These are phyloP conservation scores for Myrmecobius fasciatus DNA, from an alignment of 2,113 vertebrate genomes.

Conservation along the genomic window DNA sequence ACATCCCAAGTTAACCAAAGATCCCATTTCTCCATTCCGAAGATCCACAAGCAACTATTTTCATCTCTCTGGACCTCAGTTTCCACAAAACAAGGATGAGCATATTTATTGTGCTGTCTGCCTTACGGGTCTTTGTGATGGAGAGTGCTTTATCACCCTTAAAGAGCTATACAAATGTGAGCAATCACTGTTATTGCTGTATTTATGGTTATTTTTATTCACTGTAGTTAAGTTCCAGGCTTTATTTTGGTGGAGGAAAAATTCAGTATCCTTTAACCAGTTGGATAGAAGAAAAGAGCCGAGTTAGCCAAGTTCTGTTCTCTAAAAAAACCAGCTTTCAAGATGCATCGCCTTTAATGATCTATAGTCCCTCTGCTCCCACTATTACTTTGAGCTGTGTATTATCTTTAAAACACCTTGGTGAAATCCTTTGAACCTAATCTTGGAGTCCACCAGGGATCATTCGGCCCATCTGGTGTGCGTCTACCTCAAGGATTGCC, in stretches of 20 bases:
- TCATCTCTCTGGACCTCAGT: neutral
- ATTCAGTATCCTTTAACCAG: constrained; percentile 66
- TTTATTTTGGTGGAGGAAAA: constrained; percentile 73
- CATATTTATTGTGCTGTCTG: neutral
- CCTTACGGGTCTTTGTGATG: neutral
- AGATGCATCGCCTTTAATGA: constrained; percentile 5
- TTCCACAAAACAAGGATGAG: neutral
- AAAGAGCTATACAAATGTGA: neutral
- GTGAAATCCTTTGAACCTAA: constrained; percentile 79
- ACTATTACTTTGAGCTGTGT: constrained; percentile 70
- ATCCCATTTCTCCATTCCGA: neutral
- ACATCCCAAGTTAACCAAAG: neutral
- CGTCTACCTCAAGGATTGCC: constrained; percentile 77
- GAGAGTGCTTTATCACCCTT: neutral
- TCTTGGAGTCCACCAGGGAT: constrained; percentile 67
- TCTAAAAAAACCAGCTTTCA: constrained; percentile 59
- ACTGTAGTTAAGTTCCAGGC: constrained; percentile 61
- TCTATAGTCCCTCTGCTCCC: rapidly evolving
- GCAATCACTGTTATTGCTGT: neutral
- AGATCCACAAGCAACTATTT: neutral
- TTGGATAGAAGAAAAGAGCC: constrained; percentile 55
- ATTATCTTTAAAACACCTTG: constrained; percentile 79
- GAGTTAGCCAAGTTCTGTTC: constrained; percentile 63
- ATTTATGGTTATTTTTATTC: neutral
- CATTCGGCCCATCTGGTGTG: constrained; percentile 79